A percentile compares a stretch with the other conserved stretches of the same genome.
phyloP scores from a whole-genome alignment of 2,797 vertebrate species.

The Cynopterus sphinx region DNA sequence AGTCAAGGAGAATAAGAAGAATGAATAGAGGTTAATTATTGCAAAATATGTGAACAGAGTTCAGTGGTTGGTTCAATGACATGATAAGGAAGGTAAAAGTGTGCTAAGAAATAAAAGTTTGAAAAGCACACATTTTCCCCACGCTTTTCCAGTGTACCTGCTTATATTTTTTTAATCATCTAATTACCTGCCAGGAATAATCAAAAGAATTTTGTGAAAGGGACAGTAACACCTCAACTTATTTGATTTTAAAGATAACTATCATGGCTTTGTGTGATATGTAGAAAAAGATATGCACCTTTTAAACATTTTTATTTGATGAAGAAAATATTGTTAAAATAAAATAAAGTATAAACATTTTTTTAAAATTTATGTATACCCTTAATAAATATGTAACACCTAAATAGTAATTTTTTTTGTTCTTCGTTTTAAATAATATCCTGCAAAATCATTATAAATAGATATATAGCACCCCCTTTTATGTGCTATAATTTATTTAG shows the following conservation, averaged over 20 bases:
- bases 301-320: not conserved
- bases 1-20: not conserved
- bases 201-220: not conserved
- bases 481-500: not conserved
- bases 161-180: not conserved
- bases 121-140: not conserved
- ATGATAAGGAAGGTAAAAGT: not conserved
- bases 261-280: not conserved
- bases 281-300: not conserved
- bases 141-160: not conserved
- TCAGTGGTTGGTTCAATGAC: not conserved
- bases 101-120: not conserved
- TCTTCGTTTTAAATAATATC: not conserved
- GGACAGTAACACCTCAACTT: not conserved
- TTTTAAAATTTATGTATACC: not conserved
- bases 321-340: not conserved
- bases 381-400: not conserved
- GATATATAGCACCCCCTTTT: rapidly evolving
- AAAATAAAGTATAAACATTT: not conserved
- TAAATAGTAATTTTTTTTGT: not conserved
- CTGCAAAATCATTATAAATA: not conserved
- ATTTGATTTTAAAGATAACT: not conserved
- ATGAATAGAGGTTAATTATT: not conserved
- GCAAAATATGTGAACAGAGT: not conserved
- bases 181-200: not conserved